Evolutionary conservation across 1,140 invertebrate genomes (phyloP).

Genomic region (Lysiphlebus fabarum): DNA sequence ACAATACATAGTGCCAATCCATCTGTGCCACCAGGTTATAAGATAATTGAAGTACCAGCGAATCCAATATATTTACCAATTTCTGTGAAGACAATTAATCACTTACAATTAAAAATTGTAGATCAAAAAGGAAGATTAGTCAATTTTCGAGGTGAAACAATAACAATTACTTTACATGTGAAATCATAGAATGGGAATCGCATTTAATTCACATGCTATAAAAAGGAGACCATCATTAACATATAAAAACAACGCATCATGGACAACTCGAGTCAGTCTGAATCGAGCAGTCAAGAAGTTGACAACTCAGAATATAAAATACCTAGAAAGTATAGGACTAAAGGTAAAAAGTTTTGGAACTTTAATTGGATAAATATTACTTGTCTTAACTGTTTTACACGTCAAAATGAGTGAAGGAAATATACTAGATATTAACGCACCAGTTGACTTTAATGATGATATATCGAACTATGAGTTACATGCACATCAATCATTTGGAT

Average conservation of each 20-base stretch:
- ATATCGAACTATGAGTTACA: slow-evolving; percentile 42
- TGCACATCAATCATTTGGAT: slow-evolving; percentile 11
- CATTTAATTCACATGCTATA: background rate
- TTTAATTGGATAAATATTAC: too few species aligned
- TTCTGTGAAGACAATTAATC: background rate
- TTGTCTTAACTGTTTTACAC: too few species aligned
- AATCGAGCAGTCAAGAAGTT: background rate
- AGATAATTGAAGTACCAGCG: slow-evolving; percentile 11
- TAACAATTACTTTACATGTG: slow-evolving; percentile 6
- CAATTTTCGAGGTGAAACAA: slow-evolving; percentile 5
- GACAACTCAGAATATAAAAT: too few species aligned
- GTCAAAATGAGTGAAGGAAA: too few species aligned
- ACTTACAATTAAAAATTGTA: background rate
- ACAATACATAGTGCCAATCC: background rate
- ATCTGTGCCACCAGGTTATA: slow-evolving; percentile 1
- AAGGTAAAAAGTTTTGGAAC: too few species aligned
- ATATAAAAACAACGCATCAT: background rate
- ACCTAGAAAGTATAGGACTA: too few species aligned
- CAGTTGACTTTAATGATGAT: slow-evolving; percentile 30
- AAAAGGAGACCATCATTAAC: background rate
- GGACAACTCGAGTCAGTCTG: too few species aligned
- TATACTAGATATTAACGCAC: background rate
- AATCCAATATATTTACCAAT: slow-evolving; percentile 2
- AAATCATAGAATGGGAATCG: slow-evolving; percentile 3
- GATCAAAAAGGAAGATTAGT: slow-evolving; percentile 2